phyloP scores from a whole-genome alignment of 2,888 invertebrate species.

The Eupithecia abbreviata region DNA sequence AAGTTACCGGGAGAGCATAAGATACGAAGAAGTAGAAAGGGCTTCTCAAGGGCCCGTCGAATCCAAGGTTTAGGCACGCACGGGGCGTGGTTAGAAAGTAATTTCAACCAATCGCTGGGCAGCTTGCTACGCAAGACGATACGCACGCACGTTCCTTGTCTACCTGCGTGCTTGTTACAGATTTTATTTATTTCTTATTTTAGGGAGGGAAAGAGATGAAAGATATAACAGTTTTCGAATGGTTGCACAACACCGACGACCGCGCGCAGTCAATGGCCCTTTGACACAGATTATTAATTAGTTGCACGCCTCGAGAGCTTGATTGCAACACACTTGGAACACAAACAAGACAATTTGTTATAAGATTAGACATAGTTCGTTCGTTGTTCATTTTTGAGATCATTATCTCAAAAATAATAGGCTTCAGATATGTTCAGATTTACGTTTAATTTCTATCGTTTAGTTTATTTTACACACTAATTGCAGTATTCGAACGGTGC shows the following conservation, averaged over 20 bases:
- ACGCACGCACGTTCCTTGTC: slow-evolving; percentile 59
- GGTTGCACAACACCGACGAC: slow-evolving; percentile 4
- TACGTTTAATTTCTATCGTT: not conserved
- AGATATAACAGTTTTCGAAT: slow-evolving; percentile 22
- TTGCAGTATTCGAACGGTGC: not conserved
- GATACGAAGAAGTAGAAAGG: slow-evolving; percentile 71
- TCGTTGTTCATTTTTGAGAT: not conserved
- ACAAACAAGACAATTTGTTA: not conserved
- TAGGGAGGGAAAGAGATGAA: slow-evolving; percentile 44
- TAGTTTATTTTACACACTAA: not conserved
- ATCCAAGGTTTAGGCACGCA: slow-evolving; percentile 79
- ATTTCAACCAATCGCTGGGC: slow-evolving; percentile 67
- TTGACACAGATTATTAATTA: slow-evolving; percentile 10
- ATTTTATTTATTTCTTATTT: slow-evolving; percentile 40
- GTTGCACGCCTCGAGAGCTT: not conserved
- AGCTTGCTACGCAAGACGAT: slow-evolving; percentile 72
- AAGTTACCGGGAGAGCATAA: slow-evolving; percentile 76
- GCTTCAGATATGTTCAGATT: not conserved
- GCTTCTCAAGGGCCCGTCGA: slow-evolving; percentile 74
- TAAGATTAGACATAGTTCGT: not conserved
- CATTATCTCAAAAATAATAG: not conserved
- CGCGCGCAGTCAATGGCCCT: slow-evolving; percentile 13
- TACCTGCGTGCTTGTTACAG: slow-evolving; percentile 50
- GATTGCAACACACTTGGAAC: slow-evolving; percentile 15
- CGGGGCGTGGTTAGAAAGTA: slow-evolving; percentile 70